Evolutionary conservation across 2,113 vertebrate genomes (phyloP).

Genomic region (Motacilla alba): DNA sequence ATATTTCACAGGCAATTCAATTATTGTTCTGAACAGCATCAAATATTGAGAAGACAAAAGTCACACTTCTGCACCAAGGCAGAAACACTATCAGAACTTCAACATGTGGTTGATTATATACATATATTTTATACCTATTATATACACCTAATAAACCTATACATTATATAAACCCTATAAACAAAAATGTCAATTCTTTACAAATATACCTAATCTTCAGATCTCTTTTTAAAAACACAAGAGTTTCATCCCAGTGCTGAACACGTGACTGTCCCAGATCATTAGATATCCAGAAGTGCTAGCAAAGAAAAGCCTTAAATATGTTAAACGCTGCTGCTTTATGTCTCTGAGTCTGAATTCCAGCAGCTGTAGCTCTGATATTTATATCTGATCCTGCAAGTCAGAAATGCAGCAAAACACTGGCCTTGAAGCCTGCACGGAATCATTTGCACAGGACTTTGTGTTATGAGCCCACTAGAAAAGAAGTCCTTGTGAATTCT

Average conservation of each 20-base stretch:
- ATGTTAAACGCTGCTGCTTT: neutral
- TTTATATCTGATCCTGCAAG: neutral
- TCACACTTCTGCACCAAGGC: neutral
- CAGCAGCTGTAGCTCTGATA: neutral
- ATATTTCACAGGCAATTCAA: conserved; percentile 22
- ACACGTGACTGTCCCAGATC: neutral
- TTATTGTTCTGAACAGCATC: neutral
- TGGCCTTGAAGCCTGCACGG: too few relatives aligned
- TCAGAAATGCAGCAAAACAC: neutral
- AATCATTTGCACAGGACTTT: neutral
- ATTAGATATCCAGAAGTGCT: neutral
- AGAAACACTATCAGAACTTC: neutral
- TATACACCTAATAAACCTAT: neutral
- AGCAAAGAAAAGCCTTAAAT: neutral
- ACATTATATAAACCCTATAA: neutral
- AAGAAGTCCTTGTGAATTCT: neutral
- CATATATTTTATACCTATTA: neutral
- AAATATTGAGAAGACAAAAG: neutral
- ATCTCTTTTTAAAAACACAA: neutral
- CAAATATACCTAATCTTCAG: neutral
- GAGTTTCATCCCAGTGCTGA: neutral
- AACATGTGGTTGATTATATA: neutral
- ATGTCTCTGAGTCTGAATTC: neutral
- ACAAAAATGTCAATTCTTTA: neutral
- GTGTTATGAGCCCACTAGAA: neutral